Evolutionary conservation across 2,888 invertebrate species (phyloP).

Genomic region (Pardosa pseudoannulata): DNA sequence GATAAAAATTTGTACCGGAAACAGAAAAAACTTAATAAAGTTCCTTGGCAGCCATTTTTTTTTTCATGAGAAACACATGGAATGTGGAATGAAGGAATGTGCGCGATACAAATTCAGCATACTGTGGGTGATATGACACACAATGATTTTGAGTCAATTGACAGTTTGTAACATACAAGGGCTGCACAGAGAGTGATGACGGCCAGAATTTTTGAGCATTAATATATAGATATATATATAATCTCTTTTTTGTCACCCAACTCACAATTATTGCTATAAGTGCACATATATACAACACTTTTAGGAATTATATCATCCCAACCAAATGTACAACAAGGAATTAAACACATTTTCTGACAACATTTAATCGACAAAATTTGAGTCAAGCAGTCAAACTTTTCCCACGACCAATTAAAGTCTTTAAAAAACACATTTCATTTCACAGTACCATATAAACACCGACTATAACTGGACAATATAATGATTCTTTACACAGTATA

Average conservation of each 20-base stretch:
- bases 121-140: conserved; percentile 65
- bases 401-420: no score
- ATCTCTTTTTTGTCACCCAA: conserved; percentile 16
- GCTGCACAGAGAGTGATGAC: conserved; percentile 58
- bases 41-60: conserved; percentile 69
- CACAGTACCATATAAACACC: no score
- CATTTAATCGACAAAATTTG: no score
- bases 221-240: neutral
- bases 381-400: no score
- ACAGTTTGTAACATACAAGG: conserved; percentile 22
- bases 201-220: conserved; percentile 25
- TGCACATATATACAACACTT: conserved; percentile 5
- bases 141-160: conserved; percentile 44
- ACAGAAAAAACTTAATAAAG: conserved; percentile 59
- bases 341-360: no score
- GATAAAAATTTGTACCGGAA: conserved; percentile 67
- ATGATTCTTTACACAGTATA: no score
- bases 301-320: conserved; percentile 59
- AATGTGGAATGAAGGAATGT: conserved; percentile 70
- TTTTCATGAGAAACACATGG: conserved; percentile 51
- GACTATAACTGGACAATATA: no score
- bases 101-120: conserved; percentile 69
- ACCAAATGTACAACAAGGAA: conserved; percentile 14
- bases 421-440: no score
- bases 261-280: conserved; percentile 59